Evolutionary conservation across 2,888 invertebrate species (phyloP).

Genomic region (Pyrrhia umbra): DNA sequence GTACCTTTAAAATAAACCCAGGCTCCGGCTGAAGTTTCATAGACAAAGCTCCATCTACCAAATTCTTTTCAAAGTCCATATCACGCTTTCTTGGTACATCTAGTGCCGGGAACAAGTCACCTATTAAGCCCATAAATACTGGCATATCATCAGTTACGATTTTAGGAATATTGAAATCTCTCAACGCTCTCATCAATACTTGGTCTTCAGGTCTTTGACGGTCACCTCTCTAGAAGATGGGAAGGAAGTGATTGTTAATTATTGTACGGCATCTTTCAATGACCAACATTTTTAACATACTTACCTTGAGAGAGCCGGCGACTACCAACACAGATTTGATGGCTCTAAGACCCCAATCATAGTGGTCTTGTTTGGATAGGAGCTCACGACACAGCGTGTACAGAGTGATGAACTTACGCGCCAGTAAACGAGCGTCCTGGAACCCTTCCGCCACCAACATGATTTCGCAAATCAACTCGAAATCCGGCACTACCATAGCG

Average conservation of each 20-base stretch:
- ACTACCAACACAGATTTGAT: slow-evolving; percentile 99
- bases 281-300: not conserved
- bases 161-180: slow-evolving; percentile 98
- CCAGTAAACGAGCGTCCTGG: slow-evolving; percentile 96
- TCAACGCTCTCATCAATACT: slow-evolving; percentile 97
- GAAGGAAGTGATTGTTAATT: no score
- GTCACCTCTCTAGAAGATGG: slow-evolving; percentile 91
- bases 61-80: slow-evolving; percentile 94
- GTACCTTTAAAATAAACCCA: slow-evolving; percentile 95
- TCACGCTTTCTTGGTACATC: slow-evolving; percentile 97
- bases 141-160: slow-evolving; percentile 97
- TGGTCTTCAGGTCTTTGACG: slow-evolving; percentile 96
- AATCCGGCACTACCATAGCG: slow-evolving; percentile 99
- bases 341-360: slow-evolving; percentile 98
- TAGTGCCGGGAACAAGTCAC: slow-evolving; percentile 97
- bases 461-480: slow-evolving; percentile 98
- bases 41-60: slow-evolving; percentile 94
- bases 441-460: slow-evolving; percentile 99
- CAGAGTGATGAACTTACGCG: slow-evolving; percentile 98
- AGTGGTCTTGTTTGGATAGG: slow-evolving; percentile 98
- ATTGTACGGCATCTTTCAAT: no score
- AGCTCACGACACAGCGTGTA: slow-evolving; percentile 97
- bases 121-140: slow-evolving; percentile 98
- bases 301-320: slow-evolving; percentile 96
- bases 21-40: slow-evolving; percentile 97